phyloP scores from a whole-genome alignment of 1,140 invertebrate genomes.

The Platorchestia sp. region DNA sequence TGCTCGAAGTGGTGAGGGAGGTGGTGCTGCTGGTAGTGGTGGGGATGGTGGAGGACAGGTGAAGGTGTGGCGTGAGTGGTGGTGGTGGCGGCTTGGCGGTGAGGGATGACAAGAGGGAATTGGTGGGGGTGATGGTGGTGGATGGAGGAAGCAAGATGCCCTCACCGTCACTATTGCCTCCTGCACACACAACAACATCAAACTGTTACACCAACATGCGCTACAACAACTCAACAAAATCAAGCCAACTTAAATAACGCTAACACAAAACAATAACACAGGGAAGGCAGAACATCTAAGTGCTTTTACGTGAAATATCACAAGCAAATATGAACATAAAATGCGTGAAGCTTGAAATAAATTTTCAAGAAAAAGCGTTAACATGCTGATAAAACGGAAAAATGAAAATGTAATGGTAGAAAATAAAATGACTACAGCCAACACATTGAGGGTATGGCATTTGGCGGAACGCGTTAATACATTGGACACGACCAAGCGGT shows the following conservation, averaged over 20 bases:
- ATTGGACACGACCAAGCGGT: background rate
- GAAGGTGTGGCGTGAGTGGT: background rate
- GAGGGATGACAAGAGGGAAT: slow-evolving; percentile 3
- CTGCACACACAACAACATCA: slow-evolving; percentile 54
- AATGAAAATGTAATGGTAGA: background rate
- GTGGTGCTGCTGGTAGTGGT: slow-evolving; percentile 25
- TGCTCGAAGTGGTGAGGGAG: slow-evolving; percentile 17
- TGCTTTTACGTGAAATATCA: background rate
- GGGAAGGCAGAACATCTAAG: background rate
- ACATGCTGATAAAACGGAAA: background rate
- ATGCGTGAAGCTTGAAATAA: background rate
- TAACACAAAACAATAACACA: background rate
- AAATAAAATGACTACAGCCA: background rate
- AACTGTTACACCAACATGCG: slow-evolving; percentile 54
- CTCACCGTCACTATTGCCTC: slow-evolving; percentile 42
- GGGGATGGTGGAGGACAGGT: background rate
- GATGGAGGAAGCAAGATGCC: slow-evolving; percentile 25
- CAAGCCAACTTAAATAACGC: slow-evolving; percentile 1
- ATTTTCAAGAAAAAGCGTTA: background rate
- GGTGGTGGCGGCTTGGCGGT: background rate
- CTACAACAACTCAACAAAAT: slow-evolving; percentile 48
- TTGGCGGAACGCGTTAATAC: background rate
- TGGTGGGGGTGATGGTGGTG: slow-evolving; percentile 13
- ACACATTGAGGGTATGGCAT: background rate
- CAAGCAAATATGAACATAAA: slow-evolving; percentile 27